A percentile compares a stretch with the other conserved stretches of the same genome.
These are phyloP conservation scores for Lophotis ruficrista DNA, from an alignment of 2,113 vertebrate species.

Conservation along the genomic window DNA sequence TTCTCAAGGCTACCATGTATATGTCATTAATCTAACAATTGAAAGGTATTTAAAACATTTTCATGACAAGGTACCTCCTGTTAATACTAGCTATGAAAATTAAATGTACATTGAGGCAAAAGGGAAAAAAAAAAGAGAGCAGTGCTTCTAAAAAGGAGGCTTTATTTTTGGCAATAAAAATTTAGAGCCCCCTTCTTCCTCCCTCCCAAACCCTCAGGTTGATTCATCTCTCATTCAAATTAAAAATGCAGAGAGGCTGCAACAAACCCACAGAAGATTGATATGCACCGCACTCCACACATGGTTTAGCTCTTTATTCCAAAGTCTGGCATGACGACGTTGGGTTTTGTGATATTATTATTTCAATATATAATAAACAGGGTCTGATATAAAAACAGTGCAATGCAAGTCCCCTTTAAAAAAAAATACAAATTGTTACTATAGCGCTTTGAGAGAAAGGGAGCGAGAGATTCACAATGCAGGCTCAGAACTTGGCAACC, in stretches of 20 bases:
- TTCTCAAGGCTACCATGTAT: neutral
- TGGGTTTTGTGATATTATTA: slow-evolving; percentile 54
- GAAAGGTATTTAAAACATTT: slow-evolving; percentile 18
- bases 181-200: slow-evolving; percentile 2
- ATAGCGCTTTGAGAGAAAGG: slow-evolving; percentile 64
- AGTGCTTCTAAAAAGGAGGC: neutral
- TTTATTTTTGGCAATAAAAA: slow-evolving; percentile 50
- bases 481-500: slow-evolving; percentile 85
- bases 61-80: neutral
- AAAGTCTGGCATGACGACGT: slow-evolving; percentile 2
- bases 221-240: slow-evolving; percentile 65
- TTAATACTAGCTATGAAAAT: neutral
- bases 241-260: slow-evolving; percentile 60
- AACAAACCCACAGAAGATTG: slow-evolving; percentile 50
- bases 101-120: neutral
- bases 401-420: slow-evolving; percentile 68
- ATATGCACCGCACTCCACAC: slow-evolving; percentile 12
- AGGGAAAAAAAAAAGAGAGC: neutral
- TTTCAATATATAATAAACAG: slow-evolving; percentile 55
- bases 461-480: slow-evolving; percentile 73
- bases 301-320: slow-evolving; percentile 50
- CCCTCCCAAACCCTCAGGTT: slow-evolving; percentile 33
- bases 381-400: slow-evolving; percentile 20
- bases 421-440: slow-evolving; percentile 73
- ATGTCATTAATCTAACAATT: neutral